Percentiles rank a stretch among this genome's conserved stretches.
These are phyloP conservation scores for Neoitamus cyanurus DNA, from an alignment of 2,888 invertebrate genomes.

Conservation along the genomic window DNA sequence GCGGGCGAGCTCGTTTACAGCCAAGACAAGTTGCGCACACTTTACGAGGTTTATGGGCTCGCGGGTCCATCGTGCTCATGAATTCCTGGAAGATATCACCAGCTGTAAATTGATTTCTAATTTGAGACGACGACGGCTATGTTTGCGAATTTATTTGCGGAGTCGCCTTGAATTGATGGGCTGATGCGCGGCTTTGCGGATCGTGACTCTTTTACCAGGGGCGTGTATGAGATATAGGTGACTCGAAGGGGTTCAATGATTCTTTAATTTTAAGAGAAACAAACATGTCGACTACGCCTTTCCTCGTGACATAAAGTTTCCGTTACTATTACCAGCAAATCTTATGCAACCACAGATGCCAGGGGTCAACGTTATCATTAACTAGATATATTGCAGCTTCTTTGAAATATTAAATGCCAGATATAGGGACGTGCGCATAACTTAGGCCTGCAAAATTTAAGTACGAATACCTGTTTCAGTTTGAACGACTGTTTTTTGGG, in stretches of 20 bases:
- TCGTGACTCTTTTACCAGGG: background rate
- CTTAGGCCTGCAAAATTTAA: no score
- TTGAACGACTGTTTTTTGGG: no score
- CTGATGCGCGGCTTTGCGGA: background rate
- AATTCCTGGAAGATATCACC: constrained; percentile 22
- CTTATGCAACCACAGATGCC: no score
- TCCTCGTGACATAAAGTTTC: background rate
- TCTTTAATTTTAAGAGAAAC: background rate
- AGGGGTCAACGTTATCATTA: no score
- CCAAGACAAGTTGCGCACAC: background rate
- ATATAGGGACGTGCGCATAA: no score
- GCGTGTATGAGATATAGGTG: background rate
- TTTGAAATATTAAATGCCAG: no score
- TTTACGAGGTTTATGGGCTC: background rate
- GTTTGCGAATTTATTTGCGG: background rate
- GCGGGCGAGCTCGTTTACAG: background rate
- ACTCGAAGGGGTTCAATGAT: background rate
- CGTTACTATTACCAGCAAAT: no score
- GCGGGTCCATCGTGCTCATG: background rate
- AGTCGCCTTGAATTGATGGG: background rate
- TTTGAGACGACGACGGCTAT: background rate
- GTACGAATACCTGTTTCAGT: no score
- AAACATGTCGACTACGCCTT: background rate
- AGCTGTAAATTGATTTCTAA: constrained; percentile 23
- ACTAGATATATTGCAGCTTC: no score